Conservation (phyloP, 2,113 vertebrate genomes). For the Silurus asotus region DNA sequence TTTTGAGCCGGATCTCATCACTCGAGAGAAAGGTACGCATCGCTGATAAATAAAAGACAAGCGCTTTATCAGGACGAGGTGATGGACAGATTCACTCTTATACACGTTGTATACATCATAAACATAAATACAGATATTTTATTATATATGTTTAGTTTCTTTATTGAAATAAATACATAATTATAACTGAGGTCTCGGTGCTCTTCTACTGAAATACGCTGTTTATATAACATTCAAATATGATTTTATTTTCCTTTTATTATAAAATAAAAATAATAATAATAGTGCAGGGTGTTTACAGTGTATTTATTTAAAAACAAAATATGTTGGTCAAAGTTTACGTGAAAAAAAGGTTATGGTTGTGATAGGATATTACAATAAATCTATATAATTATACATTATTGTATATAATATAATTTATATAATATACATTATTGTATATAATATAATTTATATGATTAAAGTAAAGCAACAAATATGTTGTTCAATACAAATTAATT, state of each 20-base stretch:
- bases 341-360: not conserved
- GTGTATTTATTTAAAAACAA: not conserved
- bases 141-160: not conserved
- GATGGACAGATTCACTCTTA: not conserved
- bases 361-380: too few species aligned
- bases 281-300: not conserved
- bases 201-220: not conserved
- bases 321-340: too few species aligned
- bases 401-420: too few species aligned
- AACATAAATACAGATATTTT: not conserved
- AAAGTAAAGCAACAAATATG: too few species aligned
- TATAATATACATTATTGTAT: not conserved
- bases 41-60: not conserved
- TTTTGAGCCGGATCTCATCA: slow-evolving; percentile 21
- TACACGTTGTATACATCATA: not conserved
- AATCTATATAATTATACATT: not conserved
- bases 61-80: not conserved
- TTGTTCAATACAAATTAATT: too few species aligned
- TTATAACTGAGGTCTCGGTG: not conserved
- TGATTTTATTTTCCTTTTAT: not conserved
- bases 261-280: too few species aligned
- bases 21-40: slow-evolving; percentile 23
- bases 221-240: not conserved
- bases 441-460: too few species aligned
- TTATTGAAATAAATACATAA: not conserved